phyloP scores from a whole-genome alignment of 2,888 invertebrate species.

The Serripes groenlandicus region DNA sequence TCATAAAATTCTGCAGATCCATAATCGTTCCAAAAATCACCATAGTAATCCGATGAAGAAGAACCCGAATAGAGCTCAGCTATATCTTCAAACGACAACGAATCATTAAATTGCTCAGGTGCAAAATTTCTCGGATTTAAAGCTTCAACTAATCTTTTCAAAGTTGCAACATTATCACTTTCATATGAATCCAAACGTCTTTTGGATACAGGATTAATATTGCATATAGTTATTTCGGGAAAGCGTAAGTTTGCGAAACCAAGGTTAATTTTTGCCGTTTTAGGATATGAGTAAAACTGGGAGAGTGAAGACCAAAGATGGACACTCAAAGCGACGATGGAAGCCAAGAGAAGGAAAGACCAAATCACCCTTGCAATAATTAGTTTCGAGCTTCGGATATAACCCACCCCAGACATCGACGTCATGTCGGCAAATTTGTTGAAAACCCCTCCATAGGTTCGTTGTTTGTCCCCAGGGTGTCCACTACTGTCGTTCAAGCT shows the following conservation, averaged over 20 bases:
- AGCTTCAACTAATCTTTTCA: conserved; percentile 2
- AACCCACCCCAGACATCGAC: not conserved
- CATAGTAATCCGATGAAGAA: not conserved
- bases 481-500: too few species aligned
- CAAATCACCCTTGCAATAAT: not conserved
- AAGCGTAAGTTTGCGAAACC: not conserved
- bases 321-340: not conserved
- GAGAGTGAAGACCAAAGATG: not conserved
- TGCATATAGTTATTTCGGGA: not conserved
- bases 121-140: not conserved
- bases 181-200: not conserved
- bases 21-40: not conserved
- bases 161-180: not conserved
- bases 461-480: too few species aligned
- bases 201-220: not conserved
- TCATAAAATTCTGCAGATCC: conserved; percentile 5
- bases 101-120: not conserved
- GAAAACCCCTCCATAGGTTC: too few species aligned
- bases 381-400: not conserved
- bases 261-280: conserved; percentile 3
- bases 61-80: not conserved
- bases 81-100: not conserved
- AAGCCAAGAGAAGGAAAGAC: not conserved
- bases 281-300: conserved; percentile 1
- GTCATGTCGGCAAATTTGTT: not conserved